phyloP scores from a whole-genome alignment of 2,888 invertebrate genomes.

The Philereme vetulata region DNA sequence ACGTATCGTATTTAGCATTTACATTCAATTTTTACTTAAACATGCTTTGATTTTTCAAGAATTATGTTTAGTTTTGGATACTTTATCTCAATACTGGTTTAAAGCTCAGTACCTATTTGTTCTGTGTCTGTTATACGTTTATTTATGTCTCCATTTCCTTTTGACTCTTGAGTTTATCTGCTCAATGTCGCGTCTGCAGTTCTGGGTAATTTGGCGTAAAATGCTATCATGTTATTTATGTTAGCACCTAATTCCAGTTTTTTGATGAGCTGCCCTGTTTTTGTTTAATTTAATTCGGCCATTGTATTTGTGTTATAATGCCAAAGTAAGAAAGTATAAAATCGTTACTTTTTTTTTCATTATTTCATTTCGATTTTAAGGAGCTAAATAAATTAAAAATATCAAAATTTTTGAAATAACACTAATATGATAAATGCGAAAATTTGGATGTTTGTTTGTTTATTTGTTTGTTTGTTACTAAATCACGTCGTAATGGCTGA shows the following conservation, averaged over 20 bases:
- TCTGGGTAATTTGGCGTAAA: background rate
- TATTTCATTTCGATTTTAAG: too few species aligned
- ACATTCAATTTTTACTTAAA: slow-evolving; percentile 17
- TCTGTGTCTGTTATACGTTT: background rate
- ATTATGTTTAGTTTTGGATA: background rate
- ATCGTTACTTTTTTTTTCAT: too few species aligned
- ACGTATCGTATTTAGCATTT: slow-evolving; percentile 30
- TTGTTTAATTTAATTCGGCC: too few species aligned
- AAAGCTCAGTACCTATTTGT: background rate
- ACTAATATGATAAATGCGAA: too few species aligned
- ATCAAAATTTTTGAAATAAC: too few species aligned
- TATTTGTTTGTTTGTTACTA: too few species aligned
- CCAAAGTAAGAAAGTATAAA: too few species aligned
- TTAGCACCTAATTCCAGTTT: background rate
- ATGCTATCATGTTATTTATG: background rate
- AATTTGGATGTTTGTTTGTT: too few species aligned
- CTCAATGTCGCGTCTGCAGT: slow-evolving; percentile 4
- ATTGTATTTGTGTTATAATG: too few species aligned
- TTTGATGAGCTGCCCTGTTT: background rate
- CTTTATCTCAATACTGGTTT: background rate
- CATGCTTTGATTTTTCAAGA: slow-evolving; percentile 1
- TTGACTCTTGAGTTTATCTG: background rate
- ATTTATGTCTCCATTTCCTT: background rate
- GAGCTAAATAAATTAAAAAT: too few species aligned
- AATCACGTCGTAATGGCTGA: too few species aligned